A percentile compares a stretch with the other conserved stretches of the same genome.
These are phyloP conservation scores for Erebia epiphron DNA, from an alignment of 2,888 invertebrate species.

Conservation along the genomic window DNA sequence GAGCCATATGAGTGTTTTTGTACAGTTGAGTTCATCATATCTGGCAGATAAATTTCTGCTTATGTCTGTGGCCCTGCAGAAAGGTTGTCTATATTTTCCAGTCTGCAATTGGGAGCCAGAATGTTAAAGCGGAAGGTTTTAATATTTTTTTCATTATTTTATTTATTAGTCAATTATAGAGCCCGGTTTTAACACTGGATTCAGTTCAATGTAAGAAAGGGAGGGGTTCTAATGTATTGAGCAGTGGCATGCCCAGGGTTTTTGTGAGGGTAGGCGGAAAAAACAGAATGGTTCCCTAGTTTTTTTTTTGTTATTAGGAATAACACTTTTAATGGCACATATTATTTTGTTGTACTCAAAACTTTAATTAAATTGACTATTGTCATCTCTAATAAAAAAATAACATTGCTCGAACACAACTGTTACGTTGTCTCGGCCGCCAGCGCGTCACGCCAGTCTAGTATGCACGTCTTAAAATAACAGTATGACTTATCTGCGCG, in stretches of 20 bases:
- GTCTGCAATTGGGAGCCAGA: conserved; percentile 1
- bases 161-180: neutral
- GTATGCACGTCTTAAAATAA: no score
- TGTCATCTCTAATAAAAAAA: no score
- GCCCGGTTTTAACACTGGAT: conserved; percentile 4
- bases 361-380: neutral
- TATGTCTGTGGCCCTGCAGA: neutral
- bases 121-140: neutral
- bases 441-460: no score
- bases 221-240: neutral
- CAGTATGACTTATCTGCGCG: no score
- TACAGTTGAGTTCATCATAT: neutral
- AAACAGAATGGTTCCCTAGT: neutral
- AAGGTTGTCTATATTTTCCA: neutral
- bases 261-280: conserved; percentile 1
- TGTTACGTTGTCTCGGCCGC: no score
- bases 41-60: neutral
- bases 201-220: conserved; percentile 4
- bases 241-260: neutral
- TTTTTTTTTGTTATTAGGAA: neutral
- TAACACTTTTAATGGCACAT: neutral
- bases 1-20: neutral
- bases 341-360: conserved; percentile 13
- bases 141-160: neutral
- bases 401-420: no score